Base-by-base conservation (phyloP, 2,797 vertebrate genomes). In the Pipistrellus kuhlii region DNA sequence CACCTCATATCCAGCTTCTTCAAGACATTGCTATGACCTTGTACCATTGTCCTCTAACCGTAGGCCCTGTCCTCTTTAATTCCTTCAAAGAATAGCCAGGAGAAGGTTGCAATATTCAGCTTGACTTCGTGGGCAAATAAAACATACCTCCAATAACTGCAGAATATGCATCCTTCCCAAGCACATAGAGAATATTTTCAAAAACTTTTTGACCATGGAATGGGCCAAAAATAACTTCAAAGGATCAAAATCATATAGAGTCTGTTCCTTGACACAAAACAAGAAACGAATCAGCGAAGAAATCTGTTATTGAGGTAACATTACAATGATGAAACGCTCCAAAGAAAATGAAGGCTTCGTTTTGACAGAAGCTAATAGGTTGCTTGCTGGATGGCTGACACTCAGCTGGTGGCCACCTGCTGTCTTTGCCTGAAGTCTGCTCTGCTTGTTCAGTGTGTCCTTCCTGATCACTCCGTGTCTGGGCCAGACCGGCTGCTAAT, bases 81-180 rank as follows among this genome's bases (percentile, higher is more conserved):
- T 53, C 59, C 48, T 41, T 51, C 38, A 62, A 73, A 76, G 23
- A 78, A 77, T 27, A 83, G 18, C 23, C 20, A 48, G 55, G 53
- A 83, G 17, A 69, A 48, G 6, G 4, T 21, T 75, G 30, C 1
- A 17, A 1, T 51, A 59, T 25, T 88, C 76, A 64, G 55, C 27
- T 35, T 66, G 27, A 78, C 83, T 71, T 57, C 64, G 38, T 17
- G 20, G 41, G 27, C 21, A 73, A 82, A 62, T 84, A 27, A 57
- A 78, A 32, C 11, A 69, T 1, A 7, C 9, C 66, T 27, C 9
- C 27, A 85, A 72, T 21, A 78, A 46, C 2, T 38, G 38, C 75
- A 71, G 46, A 85, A 57, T 35, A 41, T 32, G 23, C 30, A 90
- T 78, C 6, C 51, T 84, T 87, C 84, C 51, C 87, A 92, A 77